Base-by-base conservation (phyloP, 2,888 invertebrate species). In the Hirtodrosophila cameraria region DNA sequence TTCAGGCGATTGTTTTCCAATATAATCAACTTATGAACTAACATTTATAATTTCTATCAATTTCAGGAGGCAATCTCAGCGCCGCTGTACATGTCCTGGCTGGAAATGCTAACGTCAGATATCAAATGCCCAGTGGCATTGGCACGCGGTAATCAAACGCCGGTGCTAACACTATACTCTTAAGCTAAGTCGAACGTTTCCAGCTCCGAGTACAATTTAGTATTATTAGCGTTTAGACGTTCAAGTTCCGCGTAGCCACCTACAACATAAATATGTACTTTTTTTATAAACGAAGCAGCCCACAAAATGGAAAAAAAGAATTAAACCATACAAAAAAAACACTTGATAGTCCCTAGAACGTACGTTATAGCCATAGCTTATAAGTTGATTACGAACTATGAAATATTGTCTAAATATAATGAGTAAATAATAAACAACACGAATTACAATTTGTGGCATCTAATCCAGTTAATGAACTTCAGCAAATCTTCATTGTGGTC, bases 41-140 rank as follows among this genome's bases (percentile, higher is more conserved):
- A 30, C 15, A n/a, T 11, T 18, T 12, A 23, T 12, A 6, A 28
- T 30, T 13, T 12, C 2, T 45, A 12, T 38, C 2, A 16, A 46
- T 75, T 79, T 0, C 88, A 93, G 92, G 97, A 96, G 36, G 95
- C 95, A 0, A 95, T 97, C 50, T 96, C 97, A 1, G 96, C 98
- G 1, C 95, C 97, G 0, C 92, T 99, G 43, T 99, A 98, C 92
- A 96, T 98, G 97, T 96, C 97, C 8, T 99, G 99, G 99, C 91
- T 99, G 83, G 99, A 99, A 92, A 94, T 95, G 86, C 92, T 99
- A 80, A 97, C 97, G 23, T 94, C 93, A 70, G 96, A 96, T 89
- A 93, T 99, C 92, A 98, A 97, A 28, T 90, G 90, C 55, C 98
- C 99, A 0, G 95, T 97, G 89, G 92, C 98, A 46, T 92, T 97